Base-by-base conservation (phyloP, 2,888 invertebrate species). In the Neoitamus cyanurus region DNA sequence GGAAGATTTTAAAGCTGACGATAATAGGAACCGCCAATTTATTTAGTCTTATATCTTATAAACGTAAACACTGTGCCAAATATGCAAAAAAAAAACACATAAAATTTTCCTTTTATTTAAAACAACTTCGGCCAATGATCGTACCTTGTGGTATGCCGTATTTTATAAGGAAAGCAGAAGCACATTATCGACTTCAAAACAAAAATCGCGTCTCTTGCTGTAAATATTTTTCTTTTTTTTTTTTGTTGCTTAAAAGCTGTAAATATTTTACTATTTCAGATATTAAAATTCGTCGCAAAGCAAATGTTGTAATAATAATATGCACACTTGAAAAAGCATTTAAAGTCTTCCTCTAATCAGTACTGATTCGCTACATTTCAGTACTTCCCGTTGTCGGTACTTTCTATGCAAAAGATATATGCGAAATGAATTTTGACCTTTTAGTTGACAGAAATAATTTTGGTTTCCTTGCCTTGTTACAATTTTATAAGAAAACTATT, bases 281-380 rank as follows among this genome's bases (percentile, higher is more conserved):
- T 42, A 11, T 2, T n/a, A n/a, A 42, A n/a, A 13, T 42, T 42
- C 42, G 6, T 42, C 42, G 42, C 2, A 42, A 42, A n/a, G n/a
- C n/a, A 13, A 42, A 1, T n/a, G n/a, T n/a, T n/a, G n/a, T n/a
- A n/a, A n/a, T n/a, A n/a, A n/a, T n/a, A n/a, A n/a, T n/a, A n/a
- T n/a, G n/a, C n/a, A n/a, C 42, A n/a, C 42, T 73, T 73, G 15
- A 20, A 73, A 34, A 73, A 80, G 25, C 34, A 68, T 42, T 82
- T 86, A 86, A 86, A 82, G 77, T 84, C 85, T 86, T 86, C 84
- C 85, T 85, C 84, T 84, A 82, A 85, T 85, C 85, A 48, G 85
- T 87, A 87, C 87, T 87, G 87, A 87, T 87, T 87, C 87, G 87
- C 78, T 87, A 87, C 87, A 86, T 87, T 87, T 87, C 87, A 87